Evolutionary conservation across 2,888 invertebrate species (phyloP), one percentile per base, ranked within the genome.

Genomic region (Antitype chi): DNA sequence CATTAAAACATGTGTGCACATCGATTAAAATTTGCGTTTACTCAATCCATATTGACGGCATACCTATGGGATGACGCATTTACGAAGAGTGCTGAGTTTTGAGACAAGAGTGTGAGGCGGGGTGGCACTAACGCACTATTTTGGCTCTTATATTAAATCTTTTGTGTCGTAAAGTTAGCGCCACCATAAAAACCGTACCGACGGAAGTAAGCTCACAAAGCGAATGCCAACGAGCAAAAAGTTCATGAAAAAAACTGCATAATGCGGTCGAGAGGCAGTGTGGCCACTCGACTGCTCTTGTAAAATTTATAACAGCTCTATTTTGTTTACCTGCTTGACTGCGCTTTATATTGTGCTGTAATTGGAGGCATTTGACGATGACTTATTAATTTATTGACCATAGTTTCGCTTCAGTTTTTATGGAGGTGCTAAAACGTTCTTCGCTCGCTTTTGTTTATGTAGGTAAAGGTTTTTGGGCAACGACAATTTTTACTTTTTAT

Each of bases 251-350:
- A 96, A 96, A 96, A 94, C 91, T 91, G 95, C 95, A 96, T 94
- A 95, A 95, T 95, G 95, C 92, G 94, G 94, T 94, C 88, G 93
- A 91, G 92, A 91, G 89, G 89, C 93, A 90, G 92, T 92, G 94
- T 93, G 93, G 93, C 90, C 93, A 90, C 91, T 91, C 91, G 88
- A 92, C 93, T 92, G 93, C 94, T 95, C 94, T 96, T 95, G 95
- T 96, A 94, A 96, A 96, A 96, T 96, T 96, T 96, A 96, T 92
- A 96, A 96, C 96, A 95, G 94, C 96, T 96, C 95, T 96, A 96
- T 96, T 95, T 94, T 96, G 95, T 95, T 95, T 96, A 96, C 96
- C 96, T 96, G 96, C 95, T 92, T 93, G 92, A 95, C 92, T 95
- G 90, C 90, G 89, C 92, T 93, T 94, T 94, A 94, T 95, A 95